These are phyloP conservation scores for Ptychodera flava DNA, from an alignment of 35 echinoderm and acorn worm genomes.

Conservation along the genomic window DNA sequence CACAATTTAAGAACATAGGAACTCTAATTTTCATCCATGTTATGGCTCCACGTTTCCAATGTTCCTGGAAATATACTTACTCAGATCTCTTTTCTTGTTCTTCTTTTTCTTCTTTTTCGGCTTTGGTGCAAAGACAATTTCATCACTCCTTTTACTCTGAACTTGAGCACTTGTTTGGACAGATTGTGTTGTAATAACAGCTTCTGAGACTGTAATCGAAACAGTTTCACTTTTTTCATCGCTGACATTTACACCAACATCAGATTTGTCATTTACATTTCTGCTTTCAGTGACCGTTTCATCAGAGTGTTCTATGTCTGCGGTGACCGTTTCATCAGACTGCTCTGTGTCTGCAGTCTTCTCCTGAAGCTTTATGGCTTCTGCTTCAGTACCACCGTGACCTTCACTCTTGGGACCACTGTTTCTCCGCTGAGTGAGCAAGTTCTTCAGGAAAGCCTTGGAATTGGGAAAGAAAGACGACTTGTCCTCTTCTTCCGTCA, in stretches of 20 bases:
- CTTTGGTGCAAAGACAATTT: conserved; percentile 62
- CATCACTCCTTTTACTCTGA: conserved; percentile 24
- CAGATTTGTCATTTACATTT: not conserved
- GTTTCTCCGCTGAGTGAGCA: not conserved
- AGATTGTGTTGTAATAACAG: not conserved
- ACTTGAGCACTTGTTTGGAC: not conserved
- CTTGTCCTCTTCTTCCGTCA: not conserved
- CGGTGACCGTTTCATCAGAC: not conserved
- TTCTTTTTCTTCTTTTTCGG: conserved; percentile 78
- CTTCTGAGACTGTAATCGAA: not conserved
- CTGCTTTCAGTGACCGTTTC: not conserved
- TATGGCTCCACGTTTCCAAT: no score
- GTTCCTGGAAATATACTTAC: conserved; percentile 2
- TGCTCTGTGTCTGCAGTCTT: not conserved
- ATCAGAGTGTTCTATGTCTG: not conserved
- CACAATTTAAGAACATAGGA: no score
- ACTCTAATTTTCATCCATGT: no score
- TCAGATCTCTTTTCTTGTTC: conserved; percentile 29
- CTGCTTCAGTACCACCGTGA: not conserved
- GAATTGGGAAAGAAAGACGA: not conserved
- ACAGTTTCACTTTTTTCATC: not conserved
- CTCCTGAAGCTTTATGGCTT: not conserved
- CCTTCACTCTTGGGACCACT: not conserved
- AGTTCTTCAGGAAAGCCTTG: not conserved
- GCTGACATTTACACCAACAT: not conserved